Evolutionary conservation across 2,113 vertebrate species (phyloP).

Genomic region (Alligator mississippiensis): DNA sequence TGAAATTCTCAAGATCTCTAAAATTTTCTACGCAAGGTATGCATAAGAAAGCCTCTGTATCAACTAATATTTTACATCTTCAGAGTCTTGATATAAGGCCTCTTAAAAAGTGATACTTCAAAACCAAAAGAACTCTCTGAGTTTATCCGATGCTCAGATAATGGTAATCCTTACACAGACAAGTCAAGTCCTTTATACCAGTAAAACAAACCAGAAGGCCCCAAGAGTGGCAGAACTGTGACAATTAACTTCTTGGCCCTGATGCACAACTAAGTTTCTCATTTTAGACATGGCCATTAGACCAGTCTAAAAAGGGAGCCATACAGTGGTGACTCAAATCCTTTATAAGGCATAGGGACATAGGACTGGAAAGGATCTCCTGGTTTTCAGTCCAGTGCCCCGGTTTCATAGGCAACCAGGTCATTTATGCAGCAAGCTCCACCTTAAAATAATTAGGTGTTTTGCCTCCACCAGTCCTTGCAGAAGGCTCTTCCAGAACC

Average conservation of each 20-base stretch:
- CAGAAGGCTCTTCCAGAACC: too few species aligned
- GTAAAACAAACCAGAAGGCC: background rate
- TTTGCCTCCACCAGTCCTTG: too few species aligned
- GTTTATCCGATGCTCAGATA: background rate
- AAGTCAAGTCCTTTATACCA: conserved; percentile 47
- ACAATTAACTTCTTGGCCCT: conserved; percentile 5
- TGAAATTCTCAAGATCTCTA: background rate
- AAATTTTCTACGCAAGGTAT: background rate
- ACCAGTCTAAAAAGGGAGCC: background rate
- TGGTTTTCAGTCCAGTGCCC: too few species aligned
- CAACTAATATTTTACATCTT: background rate
- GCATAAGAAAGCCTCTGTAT: background rate
- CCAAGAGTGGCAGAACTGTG: conserved; percentile 11
- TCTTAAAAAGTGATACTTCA: background rate
- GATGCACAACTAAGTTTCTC: conserved; percentile 20
- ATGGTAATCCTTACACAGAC: background rate
- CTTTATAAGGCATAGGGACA: background rate
- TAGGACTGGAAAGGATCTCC: too few species aligned
- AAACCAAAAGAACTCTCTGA: background rate
- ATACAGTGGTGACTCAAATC: background rate
- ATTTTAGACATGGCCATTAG: conserved; percentile 3
- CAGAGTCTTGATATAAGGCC: background rate
- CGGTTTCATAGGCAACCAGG: too few species aligned
- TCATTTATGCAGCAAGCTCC: too few species aligned
- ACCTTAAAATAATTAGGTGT: too few species aligned